Evolutionary conservation across 2,113 vertebrate genomes (phyloP).

Genomic region (Myxocyprinus asiaticus): DNA sequence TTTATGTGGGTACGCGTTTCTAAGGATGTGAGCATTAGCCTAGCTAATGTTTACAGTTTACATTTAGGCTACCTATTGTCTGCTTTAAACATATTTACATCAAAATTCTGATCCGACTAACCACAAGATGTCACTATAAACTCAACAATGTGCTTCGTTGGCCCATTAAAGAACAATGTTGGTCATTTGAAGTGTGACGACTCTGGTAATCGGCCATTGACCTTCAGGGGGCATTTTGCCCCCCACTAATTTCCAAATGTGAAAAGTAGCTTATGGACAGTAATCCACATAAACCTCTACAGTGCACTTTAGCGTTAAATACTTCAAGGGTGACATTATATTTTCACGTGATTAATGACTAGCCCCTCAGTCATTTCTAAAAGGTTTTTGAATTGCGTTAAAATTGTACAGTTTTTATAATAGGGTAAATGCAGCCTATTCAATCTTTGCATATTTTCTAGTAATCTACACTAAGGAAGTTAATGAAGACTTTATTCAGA

Average conservation of each 20-base stretch:
- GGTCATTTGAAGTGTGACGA: background rate
- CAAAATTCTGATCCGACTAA: background rate
- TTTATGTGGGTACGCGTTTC: no score
- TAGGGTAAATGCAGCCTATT: no score
- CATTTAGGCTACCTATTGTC: background rate
- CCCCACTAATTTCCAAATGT: background rate
- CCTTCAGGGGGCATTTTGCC: background rate
- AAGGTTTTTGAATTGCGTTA: no score
- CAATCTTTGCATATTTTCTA: no score
- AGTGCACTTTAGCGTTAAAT: background rate
- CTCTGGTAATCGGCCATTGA: conserved; percentile 8
- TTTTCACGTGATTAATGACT: conserved; percentile 11
- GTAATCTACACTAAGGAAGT: no score
- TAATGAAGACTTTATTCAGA: no score
- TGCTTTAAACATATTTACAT: background rate
- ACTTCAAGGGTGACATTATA: background rate
- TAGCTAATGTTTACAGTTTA: background rate
- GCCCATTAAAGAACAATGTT: background rate
- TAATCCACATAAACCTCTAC: conserved; percentile 17
- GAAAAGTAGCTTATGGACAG: background rate
- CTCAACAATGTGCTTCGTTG: conserved; percentile 8
- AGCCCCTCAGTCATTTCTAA: background rate
- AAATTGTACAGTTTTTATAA: no score
- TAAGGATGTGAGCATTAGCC: no score
- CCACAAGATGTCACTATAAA: conserved; percentile 59